phyloP scores from a whole-genome alignment of 92 coral and sea anemone genomes.

The Nematostella vectensis region DNA sequence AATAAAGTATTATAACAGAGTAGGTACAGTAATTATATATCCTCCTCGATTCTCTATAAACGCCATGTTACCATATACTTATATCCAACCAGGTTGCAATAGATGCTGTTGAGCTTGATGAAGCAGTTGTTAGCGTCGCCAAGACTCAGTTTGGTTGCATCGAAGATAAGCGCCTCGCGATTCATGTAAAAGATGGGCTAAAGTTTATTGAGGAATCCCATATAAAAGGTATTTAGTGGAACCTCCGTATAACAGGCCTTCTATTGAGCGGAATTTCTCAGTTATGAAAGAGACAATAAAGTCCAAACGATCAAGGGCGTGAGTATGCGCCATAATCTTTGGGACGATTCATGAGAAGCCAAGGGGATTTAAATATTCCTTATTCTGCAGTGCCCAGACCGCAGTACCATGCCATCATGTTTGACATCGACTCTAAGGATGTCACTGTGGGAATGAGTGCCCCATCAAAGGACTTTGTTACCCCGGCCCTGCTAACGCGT shows the following conservation, averaged over 20 bases:
- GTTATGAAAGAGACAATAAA: too few relatives aligned
- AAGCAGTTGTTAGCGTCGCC: conserved; percentile 54
- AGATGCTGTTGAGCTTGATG: conserved; percentile 73
- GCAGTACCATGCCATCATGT: conserved; percentile 58
- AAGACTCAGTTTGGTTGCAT: conserved; percentile 72
- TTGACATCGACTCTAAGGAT: conserved; percentile 78
- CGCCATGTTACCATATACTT: neutral
- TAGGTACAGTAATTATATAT: too few relatives aligned
- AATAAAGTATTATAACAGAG: too few relatives aligned
- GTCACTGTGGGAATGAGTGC: conserved; percentile 46
- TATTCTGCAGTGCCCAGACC: conserved; percentile 16
- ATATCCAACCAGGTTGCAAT: conserved; percentile 25
- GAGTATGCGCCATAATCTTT: too few relatives aligned
- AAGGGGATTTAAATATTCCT: too few relatives aligned
- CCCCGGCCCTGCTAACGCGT: conserved; percentile 24
- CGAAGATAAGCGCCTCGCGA: conserved; percentile 65
- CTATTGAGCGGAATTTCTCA: too few relatives aligned
- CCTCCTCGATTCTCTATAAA: too few relatives aligned
- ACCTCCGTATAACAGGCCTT: too few relatives aligned
- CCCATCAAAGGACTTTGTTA: conserved; percentile 67
- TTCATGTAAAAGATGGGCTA: conserved; percentile 63
- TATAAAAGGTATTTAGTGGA: conserved; percentile 44
- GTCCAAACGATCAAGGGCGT: too few relatives aligned
- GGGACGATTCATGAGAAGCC: too few relatives aligned
- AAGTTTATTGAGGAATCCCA: conserved; percentile 27